Conservation (phyloP, 2,797 vertebrate species). For the Sparus aurata region DNA sequence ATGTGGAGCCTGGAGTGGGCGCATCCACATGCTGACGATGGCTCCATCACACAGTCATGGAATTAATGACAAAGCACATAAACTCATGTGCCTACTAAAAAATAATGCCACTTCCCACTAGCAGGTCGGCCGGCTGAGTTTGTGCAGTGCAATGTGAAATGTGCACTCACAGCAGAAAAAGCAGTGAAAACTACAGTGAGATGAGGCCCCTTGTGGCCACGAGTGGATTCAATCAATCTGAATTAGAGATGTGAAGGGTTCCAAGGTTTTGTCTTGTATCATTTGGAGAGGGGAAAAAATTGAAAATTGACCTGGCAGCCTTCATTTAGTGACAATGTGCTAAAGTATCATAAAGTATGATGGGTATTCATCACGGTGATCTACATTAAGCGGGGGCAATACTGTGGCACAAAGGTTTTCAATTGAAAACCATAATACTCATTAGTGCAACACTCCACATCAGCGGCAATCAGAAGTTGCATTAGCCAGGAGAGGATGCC, state of each 20-base stretch:
- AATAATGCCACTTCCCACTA: constrained; percentile 47
- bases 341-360: constrained; percentile 85
- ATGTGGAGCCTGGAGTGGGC: constrained; percentile 1
- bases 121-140: constrained; percentile 53
- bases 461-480: constrained; percentile 84
- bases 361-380: constrained; percentile 85
- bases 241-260: constrained; percentile 82
- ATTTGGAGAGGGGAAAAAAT: constrained; percentile 79
- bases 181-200: constrained; percentile 73
- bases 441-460: constrained; percentile 85
- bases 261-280: constrained; percentile 83
- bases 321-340: constrained; percentile 84
- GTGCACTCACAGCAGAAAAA: constrained; percentile 71
- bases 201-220: constrained; percentile 81
- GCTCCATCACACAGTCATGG: constrained; percentile 17
- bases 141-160: constrained; percentile 59
- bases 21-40: constrained; percentile 7
- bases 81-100: constrained; percentile 37
- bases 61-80: constrained; percentile 50
- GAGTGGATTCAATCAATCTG: constrained; percentile 84
- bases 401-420: constrained; percentile 83
- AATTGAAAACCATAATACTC: constrained; percentile 86
- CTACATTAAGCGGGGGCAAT: constrained; percentile 79
- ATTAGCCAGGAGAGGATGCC: constrained; percentile 78
- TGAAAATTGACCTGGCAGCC: constrained; percentile 84